Base-by-base conservation (phyloP, 2,888 invertebrate genomes). In the Apotomis capreana region DNA sequence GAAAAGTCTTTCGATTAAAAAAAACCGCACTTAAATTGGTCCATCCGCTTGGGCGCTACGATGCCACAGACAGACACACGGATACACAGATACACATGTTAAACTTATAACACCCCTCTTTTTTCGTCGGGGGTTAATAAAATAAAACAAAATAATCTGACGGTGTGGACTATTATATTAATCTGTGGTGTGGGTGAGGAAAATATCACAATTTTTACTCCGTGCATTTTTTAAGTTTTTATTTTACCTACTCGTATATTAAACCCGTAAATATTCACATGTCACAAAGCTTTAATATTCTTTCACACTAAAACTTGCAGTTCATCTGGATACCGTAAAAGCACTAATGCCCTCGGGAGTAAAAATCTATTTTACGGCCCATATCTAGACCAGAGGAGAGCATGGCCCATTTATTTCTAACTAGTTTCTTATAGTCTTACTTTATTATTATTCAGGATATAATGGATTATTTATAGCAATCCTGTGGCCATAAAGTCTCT, bases 371-470 rank as follows among this genome's bases (percentile, higher is more conserved):
- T 68, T 60, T 68, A 68, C 40, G 13, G 5, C 60, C 52, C 36
- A 52, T 46, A 26, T 12, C 9, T 55, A 26, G 15, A 8, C 58
- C 49, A 49, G 2, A 44, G 26, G 26, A 40, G 40, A 37, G 52
- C 51, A 51, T 52, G 37, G 51, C 57, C 37, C 63, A 63, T 69
- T 63, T 69, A 69, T 63, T 57, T 36, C 13, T 52, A 15, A 60
- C 36, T 57, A 57, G 57, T 36, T 26, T 55, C 10, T 26, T 3
- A 10, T 9, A 3, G 8, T 3, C 26, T 55, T 55, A 26, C 6
- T 10, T 57, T 26, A 57, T 57, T 49, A 49, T 49, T 49, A 9
- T 49, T 9, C 49, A 3, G 10, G 49, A 49, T 49, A 49, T 0
- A 10, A 49, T 49, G 8, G 49, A 49, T 49, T 49, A 49, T 49